Evolutionary conservation across 1,140 invertebrate genomes (phyloP), one percentile per base, ranked within the genome.

Genomic region (Philotrypesis tridentata): DNA sequence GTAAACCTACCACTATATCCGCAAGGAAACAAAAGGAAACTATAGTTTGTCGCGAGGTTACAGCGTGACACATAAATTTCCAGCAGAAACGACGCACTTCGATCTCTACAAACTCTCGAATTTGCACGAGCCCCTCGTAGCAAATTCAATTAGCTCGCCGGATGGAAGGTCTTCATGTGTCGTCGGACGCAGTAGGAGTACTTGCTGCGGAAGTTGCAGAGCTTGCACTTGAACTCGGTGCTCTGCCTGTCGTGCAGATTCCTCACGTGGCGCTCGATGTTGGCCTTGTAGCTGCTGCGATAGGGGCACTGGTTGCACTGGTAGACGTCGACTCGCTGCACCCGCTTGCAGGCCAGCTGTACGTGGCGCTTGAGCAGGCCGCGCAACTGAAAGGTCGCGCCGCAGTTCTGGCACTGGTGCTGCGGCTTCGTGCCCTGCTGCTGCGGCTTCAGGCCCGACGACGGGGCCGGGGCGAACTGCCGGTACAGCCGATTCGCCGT

Each of bases 361-460:
- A 92, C 83, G 76, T 93, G 92, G 21, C 90, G 85, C 48, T 90
- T 90, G 6, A 93, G 82, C 25, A 90, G 85, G 7, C 87, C 90
- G 79, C 89, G 91, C 37, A 89, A 82, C 0, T 84, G 85, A 82
- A 90, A 92, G 11, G 86, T 83, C 31, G 91, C 90, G 75, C 89
- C 90, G 79, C 92, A 92, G 82, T 88, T 88, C 0, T 85, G 83
- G 78, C 92, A 92, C 6, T 73, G 48, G 68, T 90, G 83, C 8
- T 65, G 29, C 43, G 14, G 43, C 29, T n/a, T 33, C 8, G 61
- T 14, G 0, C 27, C 6, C 11, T 31, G 55, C 9, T 14, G 7
- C 23, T n/a, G 55, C 9, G 27, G 7, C 23, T n/a, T 17, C 4
- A 12, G n/a, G n/a, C n/a, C 5, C 9, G 14, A 1, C 11, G 40